Conservation (phyloP, 2,888 invertebrate species). For the Pseudanteris insignis region DNA sequence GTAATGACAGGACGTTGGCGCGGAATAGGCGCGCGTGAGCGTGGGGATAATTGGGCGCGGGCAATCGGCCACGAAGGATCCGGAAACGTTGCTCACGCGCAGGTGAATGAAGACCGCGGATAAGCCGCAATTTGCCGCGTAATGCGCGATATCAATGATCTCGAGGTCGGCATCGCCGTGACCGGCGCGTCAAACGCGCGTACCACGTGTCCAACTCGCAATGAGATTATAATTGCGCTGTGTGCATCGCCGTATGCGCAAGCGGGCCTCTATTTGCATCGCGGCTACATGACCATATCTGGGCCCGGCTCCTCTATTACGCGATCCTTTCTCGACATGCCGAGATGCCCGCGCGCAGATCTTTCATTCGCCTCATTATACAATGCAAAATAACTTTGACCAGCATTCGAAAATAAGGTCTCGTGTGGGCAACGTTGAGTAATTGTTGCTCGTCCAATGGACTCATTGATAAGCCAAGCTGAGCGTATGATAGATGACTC, state of each 20-base stretch:
- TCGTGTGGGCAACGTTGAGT: constrained; percentile 9
- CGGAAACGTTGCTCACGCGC: constrained; percentile 29
- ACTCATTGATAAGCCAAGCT: constrained; percentile 16
- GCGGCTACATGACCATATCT: constrained; percentile 55
- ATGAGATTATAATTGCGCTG: constrained; percentile 49
- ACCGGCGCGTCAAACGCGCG: constrained; percentile 58
- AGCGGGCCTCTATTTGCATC: constrained; percentile 53
- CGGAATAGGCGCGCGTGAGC: background rate
- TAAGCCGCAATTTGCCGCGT: constrained; percentile 58
- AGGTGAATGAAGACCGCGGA: constrained; percentile 42
- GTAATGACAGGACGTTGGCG: constrained; percentile 4
- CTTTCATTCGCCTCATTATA: constrained; percentile 19
- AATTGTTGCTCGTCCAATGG: constrained; percentile 13
- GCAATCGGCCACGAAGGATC: constrained; percentile 6
- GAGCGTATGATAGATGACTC: too few species aligned
- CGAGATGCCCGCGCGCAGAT: constrained; percentile 11
- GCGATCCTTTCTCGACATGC: constrained; percentile 36
- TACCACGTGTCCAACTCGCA: constrained; percentile 58
- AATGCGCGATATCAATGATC: constrained; percentile 62
- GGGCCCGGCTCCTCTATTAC: constrained; percentile 52
- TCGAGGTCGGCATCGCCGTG: constrained; percentile 48
- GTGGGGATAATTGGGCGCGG: constrained; percentile 8
- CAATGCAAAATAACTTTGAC: constrained; percentile 13
- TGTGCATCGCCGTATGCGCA: background rate
- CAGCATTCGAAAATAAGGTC: constrained; percentile 18